phyloP scores from a whole-genome alignment of 2,797 vertebrate genomes.

The Enteromius fasciolatus region DNA sequence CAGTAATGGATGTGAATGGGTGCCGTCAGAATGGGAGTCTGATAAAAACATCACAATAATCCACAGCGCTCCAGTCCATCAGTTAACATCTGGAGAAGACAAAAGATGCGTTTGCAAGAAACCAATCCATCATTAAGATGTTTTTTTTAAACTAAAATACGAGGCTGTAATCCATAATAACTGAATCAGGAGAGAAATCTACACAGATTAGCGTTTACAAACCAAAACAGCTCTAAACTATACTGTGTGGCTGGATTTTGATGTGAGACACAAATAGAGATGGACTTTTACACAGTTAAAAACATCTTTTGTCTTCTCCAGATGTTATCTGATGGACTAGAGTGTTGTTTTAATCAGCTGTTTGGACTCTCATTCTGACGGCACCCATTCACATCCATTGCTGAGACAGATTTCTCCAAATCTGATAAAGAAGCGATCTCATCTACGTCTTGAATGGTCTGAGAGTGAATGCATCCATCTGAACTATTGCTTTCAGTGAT shows the following conservation, averaged over 20 bases:
- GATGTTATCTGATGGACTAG: neutral
- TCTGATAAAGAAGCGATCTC: neutral
- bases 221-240: neutral
- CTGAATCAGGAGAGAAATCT: neutral
- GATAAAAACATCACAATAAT: neutral
- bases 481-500: neutral
- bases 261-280: neutral
- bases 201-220: neutral
- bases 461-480: neutral
- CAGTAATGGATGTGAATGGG: neutral
- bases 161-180: neutral
- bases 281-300: neutral
- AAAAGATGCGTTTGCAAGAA: neutral
- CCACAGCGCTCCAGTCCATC: neutral
- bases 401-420: neutral
- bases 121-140: neutral
- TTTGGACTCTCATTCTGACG: neutral
- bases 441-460: neutral
- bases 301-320: neutral
- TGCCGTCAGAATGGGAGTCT: neutral
- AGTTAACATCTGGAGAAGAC: neutral
- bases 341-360: neutral
- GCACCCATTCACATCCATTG: neutral
- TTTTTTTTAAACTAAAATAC: neutral
- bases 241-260: neutral